Evolutionary conservation across 2,888 invertebrate genomes (phyloP).

Genomic region (Falcaria lacertinaria): DNA sequence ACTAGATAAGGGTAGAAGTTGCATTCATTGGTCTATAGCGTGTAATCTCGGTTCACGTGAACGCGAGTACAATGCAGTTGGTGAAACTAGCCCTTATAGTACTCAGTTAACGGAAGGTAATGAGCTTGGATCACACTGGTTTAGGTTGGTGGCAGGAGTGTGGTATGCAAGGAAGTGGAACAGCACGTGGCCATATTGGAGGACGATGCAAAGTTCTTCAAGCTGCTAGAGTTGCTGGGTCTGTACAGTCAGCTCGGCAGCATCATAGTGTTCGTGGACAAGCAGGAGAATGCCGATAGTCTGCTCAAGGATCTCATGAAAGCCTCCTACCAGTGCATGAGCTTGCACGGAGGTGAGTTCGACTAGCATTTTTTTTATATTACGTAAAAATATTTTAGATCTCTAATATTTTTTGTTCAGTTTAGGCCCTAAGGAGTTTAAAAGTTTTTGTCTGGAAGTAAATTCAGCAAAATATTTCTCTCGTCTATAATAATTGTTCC

Average conservation of each 20-base stretch:
- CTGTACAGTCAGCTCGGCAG: conserved; percentile 95
- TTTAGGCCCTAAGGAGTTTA: too few species aligned
- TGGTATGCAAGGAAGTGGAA: conserved; percentile 98
- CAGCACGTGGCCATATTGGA: conserved; percentile 96
- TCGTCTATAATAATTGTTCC: too few species aligned
- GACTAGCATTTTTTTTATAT: neutral
- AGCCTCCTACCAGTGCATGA: conserved; percentile 97
- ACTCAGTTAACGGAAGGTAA: too few species aligned
- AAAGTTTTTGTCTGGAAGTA: too few species aligned
- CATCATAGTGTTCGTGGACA: conserved; percentile 98
- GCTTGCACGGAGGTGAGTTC: conserved; percentile 91
- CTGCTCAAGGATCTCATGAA: conserved; percentile 96
- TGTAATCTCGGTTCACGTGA: too few species aligned
- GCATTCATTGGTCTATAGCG: too few species aligned
- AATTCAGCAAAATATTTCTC: too few species aligned
- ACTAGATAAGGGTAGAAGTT: too few species aligned
- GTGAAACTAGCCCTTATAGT: too few species aligned
- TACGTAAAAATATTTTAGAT: neutral
- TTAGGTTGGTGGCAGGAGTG: conserved; percentile 94
- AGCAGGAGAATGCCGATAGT: conserved; percentile 98
- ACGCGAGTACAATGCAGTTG: too few species aligned
- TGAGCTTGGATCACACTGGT: too few species aligned
- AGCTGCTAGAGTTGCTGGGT: conserved; percentile 97
- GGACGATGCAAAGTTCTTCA: conserved; percentile 98
- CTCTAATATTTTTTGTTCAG: too few species aligned